Conservation (phyloP, 92 coral and sea anemone species). For the Ricordea florida region DNA sequence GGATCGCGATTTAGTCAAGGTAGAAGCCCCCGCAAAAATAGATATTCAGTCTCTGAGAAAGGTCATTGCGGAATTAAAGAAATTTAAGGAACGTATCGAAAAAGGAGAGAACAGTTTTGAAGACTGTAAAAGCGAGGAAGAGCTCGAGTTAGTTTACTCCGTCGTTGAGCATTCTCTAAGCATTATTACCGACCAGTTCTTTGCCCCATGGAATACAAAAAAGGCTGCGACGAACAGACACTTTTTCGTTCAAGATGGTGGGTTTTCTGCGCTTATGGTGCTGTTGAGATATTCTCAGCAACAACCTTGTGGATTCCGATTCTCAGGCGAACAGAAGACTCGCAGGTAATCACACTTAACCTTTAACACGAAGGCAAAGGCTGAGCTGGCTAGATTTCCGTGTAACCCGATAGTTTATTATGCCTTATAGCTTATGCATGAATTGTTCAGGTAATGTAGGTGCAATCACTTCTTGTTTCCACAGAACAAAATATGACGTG, state of each 20-base stretch:
- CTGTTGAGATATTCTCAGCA: slow-evolving; percentile 54
- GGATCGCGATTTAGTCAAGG: slow-evolving; percentile 60
- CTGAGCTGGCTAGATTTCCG: too few species aligned
- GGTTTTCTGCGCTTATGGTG: slow-evolving; percentile 65
- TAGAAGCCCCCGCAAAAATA: slow-evolving; percentile 49
- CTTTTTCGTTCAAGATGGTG: slow-evolving; percentile 84
- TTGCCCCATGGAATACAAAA: slow-evolving; percentile 70
- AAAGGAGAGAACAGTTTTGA: background rate
- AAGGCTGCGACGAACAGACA: slow-evolving; percentile 68
- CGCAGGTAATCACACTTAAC: too few species aligned
- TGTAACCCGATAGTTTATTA: too few species aligned
- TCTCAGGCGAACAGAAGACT: too few species aligned
- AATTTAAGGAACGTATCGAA: slow-evolving; percentile 31
- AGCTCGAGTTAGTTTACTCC: background rate
- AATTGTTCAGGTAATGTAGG: too few species aligned
- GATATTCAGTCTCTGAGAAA: slow-evolving; percentile 48
- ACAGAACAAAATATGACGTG: too few species aligned
- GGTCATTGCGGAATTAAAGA: slow-evolving; percentile 37
- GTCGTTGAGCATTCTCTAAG: slow-evolving; percentile 7
- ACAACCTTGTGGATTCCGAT: background rate
- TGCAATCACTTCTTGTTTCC: too few species aligned
- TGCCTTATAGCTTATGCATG: too few species aligned
- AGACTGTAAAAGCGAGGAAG: background rate
- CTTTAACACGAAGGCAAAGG: too few species aligned
- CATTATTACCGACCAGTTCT: slow-evolving; percentile 3